phyloP scores from a whole-genome alignment of 2,797 vertebrate species.

The Pseudomugil gertrudae region DNA sequence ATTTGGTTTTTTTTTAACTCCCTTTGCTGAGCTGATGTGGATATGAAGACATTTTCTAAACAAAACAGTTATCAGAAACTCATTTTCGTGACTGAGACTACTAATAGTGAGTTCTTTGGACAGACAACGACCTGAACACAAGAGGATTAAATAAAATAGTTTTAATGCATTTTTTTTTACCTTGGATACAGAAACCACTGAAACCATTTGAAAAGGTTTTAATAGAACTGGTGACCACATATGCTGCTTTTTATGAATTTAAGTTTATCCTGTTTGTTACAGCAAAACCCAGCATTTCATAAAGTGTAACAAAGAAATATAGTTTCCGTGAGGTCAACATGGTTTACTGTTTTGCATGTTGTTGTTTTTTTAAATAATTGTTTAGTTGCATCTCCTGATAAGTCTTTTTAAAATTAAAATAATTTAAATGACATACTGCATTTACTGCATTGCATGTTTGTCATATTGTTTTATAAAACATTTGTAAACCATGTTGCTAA shows the following conservation, averaged over 20 bases:
- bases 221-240: not conserved
- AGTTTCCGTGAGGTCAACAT: too few species aligned
- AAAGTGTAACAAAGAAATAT: not conserved
- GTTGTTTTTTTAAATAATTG: too few species aligned
- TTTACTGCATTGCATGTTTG: not conserved
- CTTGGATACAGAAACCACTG: not conserved
- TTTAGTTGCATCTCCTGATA: too few species aligned
- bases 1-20: not conserved
- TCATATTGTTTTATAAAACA: not conserved
- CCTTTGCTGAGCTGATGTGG: not conserved
- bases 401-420: too few species aligned
- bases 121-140: not conserved
- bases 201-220: not conserved
- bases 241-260: not conserved
- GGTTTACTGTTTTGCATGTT: too few species aligned
- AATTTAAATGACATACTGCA: too few species aligned
- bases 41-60: not conserved
- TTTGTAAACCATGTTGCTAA: not conserved
- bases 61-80: not conserved
- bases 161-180: not conserved
- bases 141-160: not conserved
- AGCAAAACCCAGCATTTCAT: too few species aligned
- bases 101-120: not conserved
- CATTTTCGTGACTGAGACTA: not conserved
- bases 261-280: not conserved